Percentiles rank a stretch among this genome's conserved stretches.
These are phyloP conservation scores for Cacatua alba DNA, from an alignment of 2,113 vertebrate genomes.

Conservation along the genomic window DNA sequence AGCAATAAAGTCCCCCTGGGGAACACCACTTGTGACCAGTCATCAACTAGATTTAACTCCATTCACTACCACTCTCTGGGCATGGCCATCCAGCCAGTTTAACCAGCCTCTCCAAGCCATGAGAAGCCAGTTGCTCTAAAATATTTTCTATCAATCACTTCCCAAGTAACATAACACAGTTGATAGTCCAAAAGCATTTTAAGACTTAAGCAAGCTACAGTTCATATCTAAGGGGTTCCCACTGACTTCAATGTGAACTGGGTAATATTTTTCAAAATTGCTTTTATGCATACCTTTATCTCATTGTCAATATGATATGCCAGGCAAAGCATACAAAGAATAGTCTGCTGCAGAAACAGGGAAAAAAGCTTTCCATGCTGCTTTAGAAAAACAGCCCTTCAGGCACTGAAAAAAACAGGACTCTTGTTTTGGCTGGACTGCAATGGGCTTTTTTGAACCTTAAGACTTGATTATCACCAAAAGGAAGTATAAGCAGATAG, in stretches of 20 bases:
- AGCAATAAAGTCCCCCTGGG: neutral
- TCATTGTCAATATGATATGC: neutral
- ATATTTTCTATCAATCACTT: accelerated
- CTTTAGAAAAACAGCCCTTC: neutral
- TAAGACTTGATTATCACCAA: neutral
- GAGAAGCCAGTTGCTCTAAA: neutral
- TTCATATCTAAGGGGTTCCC: neutral
- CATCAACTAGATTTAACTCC: neutral
- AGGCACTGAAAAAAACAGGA: neutral
- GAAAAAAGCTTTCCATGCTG: neutral
- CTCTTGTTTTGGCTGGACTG: neutral
- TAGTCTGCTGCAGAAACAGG: neutral
- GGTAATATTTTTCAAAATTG: neutral
- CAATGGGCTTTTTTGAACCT: neutral
- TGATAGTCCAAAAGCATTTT: neutral
- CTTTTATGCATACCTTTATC: neutral
- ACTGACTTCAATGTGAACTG: neutral
- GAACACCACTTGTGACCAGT: neutral
- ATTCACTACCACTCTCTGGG: no score
- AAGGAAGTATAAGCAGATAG: neutral
- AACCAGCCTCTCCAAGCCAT: neutral
- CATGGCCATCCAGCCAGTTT: neutral
- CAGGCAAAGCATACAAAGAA: neutral
- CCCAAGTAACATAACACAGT: neutral
- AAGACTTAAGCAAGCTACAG: neutral